phyloP scores from a whole-genome alignment of 2,797 vertebrate genomes.

The Capromys pilorides region DNA sequence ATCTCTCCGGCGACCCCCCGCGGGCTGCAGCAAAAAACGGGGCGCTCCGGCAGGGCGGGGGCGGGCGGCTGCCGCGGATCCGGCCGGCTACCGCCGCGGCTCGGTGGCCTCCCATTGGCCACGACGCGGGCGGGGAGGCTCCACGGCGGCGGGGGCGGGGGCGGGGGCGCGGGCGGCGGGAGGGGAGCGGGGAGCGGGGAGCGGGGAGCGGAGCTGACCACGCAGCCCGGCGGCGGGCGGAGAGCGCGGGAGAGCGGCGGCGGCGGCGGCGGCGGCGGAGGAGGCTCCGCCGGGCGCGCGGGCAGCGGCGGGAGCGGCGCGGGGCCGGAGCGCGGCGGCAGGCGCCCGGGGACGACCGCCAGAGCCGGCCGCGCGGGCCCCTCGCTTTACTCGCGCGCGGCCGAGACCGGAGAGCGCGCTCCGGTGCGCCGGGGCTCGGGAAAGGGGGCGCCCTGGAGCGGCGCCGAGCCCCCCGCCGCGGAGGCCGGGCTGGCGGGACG shows the following conservation, averaged over 20 bases:
- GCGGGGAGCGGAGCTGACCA: constrained; percentile 48
- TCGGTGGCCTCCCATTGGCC: constrained; percentile 82
- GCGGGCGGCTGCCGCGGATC: constrained; percentile 67
- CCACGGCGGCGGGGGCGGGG: background rate
- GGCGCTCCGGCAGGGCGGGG: constrained; percentile 58
- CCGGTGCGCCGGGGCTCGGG: background rate
- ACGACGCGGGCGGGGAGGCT: constrained; percentile 78
- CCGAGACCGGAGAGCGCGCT: constrained; percentile 17
- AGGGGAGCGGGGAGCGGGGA: constrained; percentile 20
- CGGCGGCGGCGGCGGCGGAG: constrained; percentile 61
- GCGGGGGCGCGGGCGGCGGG: constrained; percentile 27
- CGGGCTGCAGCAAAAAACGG: constrained; percentile 64
- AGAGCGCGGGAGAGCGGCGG: constrained; percentile 46
- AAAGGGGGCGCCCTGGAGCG: background rate
- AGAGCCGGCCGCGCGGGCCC: constrained; percentile 35
- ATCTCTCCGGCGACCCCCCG: constrained; percentile 68
- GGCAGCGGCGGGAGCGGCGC: constrained; percentile 45
- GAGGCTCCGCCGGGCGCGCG: constrained; percentile 66
- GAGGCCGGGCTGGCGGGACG: constrained; percentile 43
- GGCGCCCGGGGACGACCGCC: constrained; percentile 19
- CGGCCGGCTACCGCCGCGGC: constrained; percentile 66
- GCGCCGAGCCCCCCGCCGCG: background rate
- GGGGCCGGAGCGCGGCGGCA: background rate
- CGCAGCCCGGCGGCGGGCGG: constrained; percentile 76
- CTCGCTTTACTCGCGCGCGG: background rate